A percentile compares a stretch with the other conserved stretches of the same genome.
Evolutionary conservation across 2,888 invertebrate species (phyloP).

Genomic region (Eupithecia subumbrata): DNA sequence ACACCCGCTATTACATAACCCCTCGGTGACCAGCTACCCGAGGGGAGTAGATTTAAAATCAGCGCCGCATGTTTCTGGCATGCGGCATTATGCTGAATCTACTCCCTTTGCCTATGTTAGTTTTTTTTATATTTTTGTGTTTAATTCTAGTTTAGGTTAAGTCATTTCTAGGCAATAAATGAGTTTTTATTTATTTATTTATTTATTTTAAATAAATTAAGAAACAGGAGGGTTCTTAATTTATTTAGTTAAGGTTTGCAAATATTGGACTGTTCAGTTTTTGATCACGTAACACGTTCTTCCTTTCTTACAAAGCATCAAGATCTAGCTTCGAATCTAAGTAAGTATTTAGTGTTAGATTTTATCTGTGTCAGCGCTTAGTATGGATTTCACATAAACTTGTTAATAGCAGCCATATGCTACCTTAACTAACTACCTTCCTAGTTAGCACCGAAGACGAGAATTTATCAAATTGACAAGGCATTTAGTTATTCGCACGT

Average conservation of each 20-base stretch:
- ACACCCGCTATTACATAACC: too few species aligned
- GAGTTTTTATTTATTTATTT: too few species aligned
- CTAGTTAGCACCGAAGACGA: neutral
- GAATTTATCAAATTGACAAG: conserved; percentile 5
- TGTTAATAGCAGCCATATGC: conserved; percentile 2
- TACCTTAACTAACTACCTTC: neutral
- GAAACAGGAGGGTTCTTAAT: neutral
- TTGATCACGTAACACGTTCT: neutral
- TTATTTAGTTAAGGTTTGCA: neutral
- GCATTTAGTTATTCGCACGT: neutral
- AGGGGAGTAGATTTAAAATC: too few species aligned
- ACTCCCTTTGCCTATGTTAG: too few species aligned
- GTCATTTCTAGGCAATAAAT: too few species aligned
- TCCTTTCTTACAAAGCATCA: neutral
- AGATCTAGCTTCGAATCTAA: neutral
- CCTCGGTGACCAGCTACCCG: too few species aligned
- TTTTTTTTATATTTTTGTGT: too few species aligned
- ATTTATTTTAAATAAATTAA: neutral
- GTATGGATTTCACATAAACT: conserved; percentile 8
- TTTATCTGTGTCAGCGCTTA: neutral
- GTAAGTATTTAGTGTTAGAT: neutral
- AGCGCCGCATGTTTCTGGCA: too few species aligned
- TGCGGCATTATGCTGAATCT: too few species aligned
- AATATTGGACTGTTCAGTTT: neutral
- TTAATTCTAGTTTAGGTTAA: too few species aligned